Conservation (phyloP, 92 coral and sea anemone species). For the Porites cylindrica region DNA sequence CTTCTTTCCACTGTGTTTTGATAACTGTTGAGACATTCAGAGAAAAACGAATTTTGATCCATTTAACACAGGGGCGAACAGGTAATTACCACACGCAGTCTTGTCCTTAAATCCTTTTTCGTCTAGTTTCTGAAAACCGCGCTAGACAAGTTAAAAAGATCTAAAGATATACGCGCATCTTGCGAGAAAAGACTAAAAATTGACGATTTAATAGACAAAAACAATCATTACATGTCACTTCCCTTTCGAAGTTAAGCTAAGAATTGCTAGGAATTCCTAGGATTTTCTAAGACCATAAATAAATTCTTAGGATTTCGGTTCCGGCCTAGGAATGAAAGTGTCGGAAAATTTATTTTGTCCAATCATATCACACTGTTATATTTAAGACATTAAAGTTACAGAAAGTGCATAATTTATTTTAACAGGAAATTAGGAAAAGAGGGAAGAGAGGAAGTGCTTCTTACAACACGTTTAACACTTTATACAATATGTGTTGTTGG, state of each 20-base stretch:
- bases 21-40: slow-evolving; percentile 7
- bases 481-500: neutral
- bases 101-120: neutral
- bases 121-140: neutral
- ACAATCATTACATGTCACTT: neutral
- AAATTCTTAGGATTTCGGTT: no score
- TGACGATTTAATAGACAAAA: neutral
- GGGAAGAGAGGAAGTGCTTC: no score
- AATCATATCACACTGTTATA: no score
- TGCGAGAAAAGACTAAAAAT: neutral
- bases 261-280: neutral
- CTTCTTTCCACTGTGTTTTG: neutral
- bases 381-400: no score
- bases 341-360: no score
- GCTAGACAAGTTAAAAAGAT: neutral
- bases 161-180: no score
- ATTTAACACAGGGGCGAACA: neutral
- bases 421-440: no score
- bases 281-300: neutral
- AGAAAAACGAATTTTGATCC: neutral
- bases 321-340: no score
- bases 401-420: no score
- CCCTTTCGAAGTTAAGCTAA: neutral
- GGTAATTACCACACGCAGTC: neutral
- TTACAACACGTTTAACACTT: neutral